A percentile compares a stretch with the other conserved stretches of the same genome.
phyloP scores from a whole-genome alignment of 1,140 invertebrate species.

The Streblospio benedicti region DNA sequence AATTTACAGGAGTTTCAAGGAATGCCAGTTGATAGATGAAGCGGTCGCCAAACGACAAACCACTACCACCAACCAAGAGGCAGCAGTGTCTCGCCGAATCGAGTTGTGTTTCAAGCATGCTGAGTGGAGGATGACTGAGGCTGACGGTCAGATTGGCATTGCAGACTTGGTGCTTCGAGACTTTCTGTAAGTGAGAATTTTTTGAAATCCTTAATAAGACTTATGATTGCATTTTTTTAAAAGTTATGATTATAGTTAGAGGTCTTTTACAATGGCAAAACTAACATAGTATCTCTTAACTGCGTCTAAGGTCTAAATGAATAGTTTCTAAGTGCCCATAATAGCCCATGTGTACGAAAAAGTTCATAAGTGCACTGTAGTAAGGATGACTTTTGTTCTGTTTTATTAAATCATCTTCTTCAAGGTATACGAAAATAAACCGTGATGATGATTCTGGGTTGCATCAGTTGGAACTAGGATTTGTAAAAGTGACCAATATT shows the following conservation, averaged over 20 bases:
- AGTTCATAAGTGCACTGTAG: too few species aligned
- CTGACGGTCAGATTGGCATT: slow-evolving; percentile 93
- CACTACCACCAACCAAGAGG: slow-evolving; percentile 19
- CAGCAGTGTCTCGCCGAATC: slow-evolving; percentile 69
- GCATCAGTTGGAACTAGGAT: slow-evolving; percentile 93
- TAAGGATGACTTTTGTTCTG: too few species aligned
- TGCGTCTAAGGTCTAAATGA: too few species aligned
- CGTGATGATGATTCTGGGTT: slow-evolving; percentile 95
- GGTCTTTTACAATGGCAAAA: too few species aligned
- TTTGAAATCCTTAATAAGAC: too few species aligned
- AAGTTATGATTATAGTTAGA: too few species aligned
- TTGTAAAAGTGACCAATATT: slow-evolving; percentile 88
- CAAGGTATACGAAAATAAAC: slow-evolving; percentile 85
- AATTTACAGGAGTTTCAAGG: slow-evolving; percentile 65
- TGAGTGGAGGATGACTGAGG: slow-evolving; percentile 94
- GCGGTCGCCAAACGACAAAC: slow-evolving; percentile 6
- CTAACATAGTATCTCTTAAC: too few species aligned
- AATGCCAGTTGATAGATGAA: slow-evolving; percentile 60
- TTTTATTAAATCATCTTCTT: background rate
- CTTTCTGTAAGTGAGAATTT: slow-evolving; percentile 66
- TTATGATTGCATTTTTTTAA: too few species aligned
- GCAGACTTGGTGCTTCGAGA: slow-evolving; percentile 90
- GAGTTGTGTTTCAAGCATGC: slow-evolving; percentile 99
- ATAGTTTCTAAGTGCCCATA: too few species aligned
- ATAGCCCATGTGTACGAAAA: too few species aligned